Evolutionary conservation across 2,797 vertebrate genomes (phyloP).

Genomic region (Sebastes nivosus): DNA sequence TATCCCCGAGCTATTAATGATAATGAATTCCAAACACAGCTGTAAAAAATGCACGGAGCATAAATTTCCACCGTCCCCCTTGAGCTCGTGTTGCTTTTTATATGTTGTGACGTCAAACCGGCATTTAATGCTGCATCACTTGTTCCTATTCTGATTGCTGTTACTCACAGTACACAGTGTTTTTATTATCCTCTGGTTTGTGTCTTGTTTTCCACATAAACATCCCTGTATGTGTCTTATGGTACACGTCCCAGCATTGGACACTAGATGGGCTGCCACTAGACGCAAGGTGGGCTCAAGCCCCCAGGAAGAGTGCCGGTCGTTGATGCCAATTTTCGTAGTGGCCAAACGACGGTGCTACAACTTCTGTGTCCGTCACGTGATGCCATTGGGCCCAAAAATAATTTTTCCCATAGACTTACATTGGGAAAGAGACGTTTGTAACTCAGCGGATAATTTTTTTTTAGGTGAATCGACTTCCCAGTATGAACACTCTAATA

Average conservation of each 20-base stretch:
- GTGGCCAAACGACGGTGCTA: too few relatives aligned
- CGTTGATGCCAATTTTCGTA: too few relatives aligned
- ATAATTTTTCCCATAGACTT: too few relatives aligned
- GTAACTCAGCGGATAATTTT: too few relatives aligned
- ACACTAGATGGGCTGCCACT: too few relatives aligned
- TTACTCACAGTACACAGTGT: neutral
- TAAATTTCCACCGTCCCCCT: constrained; percentile 11
- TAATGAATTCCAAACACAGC: constrained; percentile 14
- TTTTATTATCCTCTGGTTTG: neutral
- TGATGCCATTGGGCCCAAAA: too few relatives aligned
- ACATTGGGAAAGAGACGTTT: too few relatives aligned
- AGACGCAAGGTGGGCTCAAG: too few relatives aligned
- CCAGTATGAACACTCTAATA: too few relatives aligned
- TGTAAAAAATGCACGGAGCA: neutral
- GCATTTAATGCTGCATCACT: constrained; percentile 32
- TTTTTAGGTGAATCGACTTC: too few relatives aligned
- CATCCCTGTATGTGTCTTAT: neutral
- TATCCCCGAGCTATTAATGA: neutral
- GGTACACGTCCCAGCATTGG: neutral
- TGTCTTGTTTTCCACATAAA: neutral
- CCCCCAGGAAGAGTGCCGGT: too few relatives aligned
- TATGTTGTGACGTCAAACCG: constrained; percentile 41
- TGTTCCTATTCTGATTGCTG: constrained; percentile 4
- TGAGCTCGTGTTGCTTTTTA: constrained; percentile 38
- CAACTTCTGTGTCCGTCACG: too few relatives aligned